Percentiles rank a stretch among this genome's conserved stretches.
phyloP scores from a whole-genome alignment of 2,797 vertebrate species.

The Oryzias sinensis region DNA sequence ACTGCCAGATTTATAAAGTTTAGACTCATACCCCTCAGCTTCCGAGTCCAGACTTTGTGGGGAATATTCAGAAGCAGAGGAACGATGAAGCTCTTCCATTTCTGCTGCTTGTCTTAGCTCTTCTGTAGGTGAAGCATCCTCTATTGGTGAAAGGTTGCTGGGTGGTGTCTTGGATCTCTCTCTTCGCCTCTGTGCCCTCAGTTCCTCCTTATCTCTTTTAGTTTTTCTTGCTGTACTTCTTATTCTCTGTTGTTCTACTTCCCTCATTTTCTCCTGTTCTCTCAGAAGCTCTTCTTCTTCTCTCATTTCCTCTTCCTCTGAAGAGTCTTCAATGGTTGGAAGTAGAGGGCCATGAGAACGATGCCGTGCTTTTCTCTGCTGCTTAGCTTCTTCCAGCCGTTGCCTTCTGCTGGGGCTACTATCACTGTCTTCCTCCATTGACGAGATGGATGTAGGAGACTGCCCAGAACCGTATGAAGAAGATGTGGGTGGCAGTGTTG shows the following conservation, averaged over 20 bases:
- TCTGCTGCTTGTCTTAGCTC: constrained; percentile 96
- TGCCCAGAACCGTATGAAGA: constrained; percentile 96
- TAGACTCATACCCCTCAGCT: constrained; percentile 91
- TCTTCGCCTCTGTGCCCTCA: constrained; percentile 95
- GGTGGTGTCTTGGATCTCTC: constrained; percentile 98
- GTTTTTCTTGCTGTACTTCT: constrained; percentile 96
- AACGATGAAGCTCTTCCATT: constrained; percentile 99
- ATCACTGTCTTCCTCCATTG: constrained; percentile 97
- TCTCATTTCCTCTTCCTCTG: constrained; percentile 95
- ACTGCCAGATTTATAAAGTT: constrained; percentile 94
- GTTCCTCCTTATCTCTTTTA: constrained; percentile 96
- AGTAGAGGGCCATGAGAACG: constrained; percentile 94
- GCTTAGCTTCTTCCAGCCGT: constrained; percentile 94
- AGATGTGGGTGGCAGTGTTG: constrained; percentile 92
- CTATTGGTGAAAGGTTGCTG: constrained; percentile 98
- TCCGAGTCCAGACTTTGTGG: constrained; percentile 95
- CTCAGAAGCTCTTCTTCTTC: constrained; percentile 97
- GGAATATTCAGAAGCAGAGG: constrained; percentile 97
- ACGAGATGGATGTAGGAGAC: constrained; percentile 96
- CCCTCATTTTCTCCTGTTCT: constrained; percentile 98
- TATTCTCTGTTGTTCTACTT: constrained; percentile 97
- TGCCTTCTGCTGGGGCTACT: constrained; percentile 97
- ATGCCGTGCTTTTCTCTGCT: constrained; percentile 97
- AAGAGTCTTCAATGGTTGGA: constrained; percentile 98
- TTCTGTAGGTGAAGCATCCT: constrained; percentile 97